Evolutionary conservation across 1,140 invertebrate species (phyloP).

Genomic region (Diorhabda elongata): DNA sequence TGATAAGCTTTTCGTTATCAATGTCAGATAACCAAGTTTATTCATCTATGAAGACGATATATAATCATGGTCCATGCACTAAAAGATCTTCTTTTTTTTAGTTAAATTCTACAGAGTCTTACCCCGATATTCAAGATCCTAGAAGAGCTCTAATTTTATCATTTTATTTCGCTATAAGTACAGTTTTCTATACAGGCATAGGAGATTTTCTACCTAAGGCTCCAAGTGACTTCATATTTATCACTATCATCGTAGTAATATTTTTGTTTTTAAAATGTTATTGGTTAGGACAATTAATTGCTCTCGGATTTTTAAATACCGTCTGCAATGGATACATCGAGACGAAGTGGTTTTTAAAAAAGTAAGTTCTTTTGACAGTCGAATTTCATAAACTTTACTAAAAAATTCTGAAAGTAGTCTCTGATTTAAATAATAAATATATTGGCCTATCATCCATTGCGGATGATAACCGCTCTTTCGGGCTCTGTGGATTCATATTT

Average conservation of each 20-base stretch:
- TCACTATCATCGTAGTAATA: neutral
- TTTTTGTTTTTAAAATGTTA: neutral
- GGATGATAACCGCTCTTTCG: too few relatives aligned
- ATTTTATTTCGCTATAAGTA: neutral
- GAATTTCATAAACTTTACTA: neutral
- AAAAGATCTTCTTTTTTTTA: neutral
- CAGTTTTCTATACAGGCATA: neutral
- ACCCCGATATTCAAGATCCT: neutral
- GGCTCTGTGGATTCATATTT: too few relatives aligned
- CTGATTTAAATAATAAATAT: neutral
- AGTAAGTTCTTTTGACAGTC: neutral
- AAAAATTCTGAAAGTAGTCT: neutral
- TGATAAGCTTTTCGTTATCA: too few relatives aligned
- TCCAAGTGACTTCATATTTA: neutral
- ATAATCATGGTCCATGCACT: too few relatives aligned
- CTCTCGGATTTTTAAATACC: slow-evolving; percentile 5
- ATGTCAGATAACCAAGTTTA: too few relatives aligned
- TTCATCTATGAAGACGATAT: too few relatives aligned
- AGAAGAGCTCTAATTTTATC: neutral
- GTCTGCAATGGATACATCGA: neutral
- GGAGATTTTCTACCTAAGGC: slow-evolving; percentile 6
- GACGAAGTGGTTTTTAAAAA: slow-evolving; percentile 5
- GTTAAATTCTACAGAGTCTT: neutral
- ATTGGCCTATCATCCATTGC: too few relatives aligned
- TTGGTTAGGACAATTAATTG: neutral